Conservation (phyloP, 2,888 invertebrate species). For the Phyllotreta striolata region DNA sequence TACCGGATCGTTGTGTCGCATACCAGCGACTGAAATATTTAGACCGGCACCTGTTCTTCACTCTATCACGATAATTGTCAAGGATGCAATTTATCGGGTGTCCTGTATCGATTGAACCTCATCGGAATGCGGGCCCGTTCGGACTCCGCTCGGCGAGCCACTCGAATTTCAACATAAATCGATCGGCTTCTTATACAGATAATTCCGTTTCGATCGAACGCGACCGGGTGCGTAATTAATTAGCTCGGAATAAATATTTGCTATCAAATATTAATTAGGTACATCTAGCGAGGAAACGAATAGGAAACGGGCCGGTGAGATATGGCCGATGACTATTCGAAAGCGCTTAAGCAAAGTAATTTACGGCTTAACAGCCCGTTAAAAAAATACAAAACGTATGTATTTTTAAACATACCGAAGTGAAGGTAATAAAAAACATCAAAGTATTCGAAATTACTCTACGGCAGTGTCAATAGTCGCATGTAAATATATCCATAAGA, state of each 20-base stretch:
- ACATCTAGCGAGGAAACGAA: too few relatives aligned
- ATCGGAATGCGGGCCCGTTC: slow-evolving; percentile 8
- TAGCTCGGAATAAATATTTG: too few relatives aligned
- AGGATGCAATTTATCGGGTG: slow-evolving; percentile 22
- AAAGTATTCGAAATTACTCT: slow-evolving; percentile 35
- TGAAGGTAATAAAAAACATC: slow-evolving; percentile 26
- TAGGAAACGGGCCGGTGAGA: too few relatives aligned
- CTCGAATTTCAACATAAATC: neutral
- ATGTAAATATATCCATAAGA: slow-evolving; percentile 45
- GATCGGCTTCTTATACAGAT: too few relatives aligned
- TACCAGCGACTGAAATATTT: slow-evolving; percentile 27
- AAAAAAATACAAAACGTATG: slow-evolving; percentile 23
- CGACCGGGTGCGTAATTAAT: too few relatives aligned
- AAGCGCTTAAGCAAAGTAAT: slow-evolving; percentile 24
- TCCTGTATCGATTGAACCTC: slow-evolving; percentile 15
- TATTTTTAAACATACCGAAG: slow-evolving; percentile 25
- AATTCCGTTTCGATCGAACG: too few relatives aligned
- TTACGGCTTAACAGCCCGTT: slow-evolving; percentile 27
- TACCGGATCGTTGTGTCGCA: slow-evolving; percentile 14
- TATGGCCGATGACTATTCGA: slow-evolving; percentile 11
- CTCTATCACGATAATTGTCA: slow-evolving; percentile 28
- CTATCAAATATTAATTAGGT: too few relatives aligned
- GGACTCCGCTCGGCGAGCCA: slow-evolving; percentile 2
- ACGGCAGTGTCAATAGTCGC: slow-evolving; percentile 38
- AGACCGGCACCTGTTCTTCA: slow-evolving; percentile 25